These are phyloP conservation scores for Punctoribates punctum DNA, from an alignment of 2,888 invertebrate species.

Conservation along the genomic window DNA sequence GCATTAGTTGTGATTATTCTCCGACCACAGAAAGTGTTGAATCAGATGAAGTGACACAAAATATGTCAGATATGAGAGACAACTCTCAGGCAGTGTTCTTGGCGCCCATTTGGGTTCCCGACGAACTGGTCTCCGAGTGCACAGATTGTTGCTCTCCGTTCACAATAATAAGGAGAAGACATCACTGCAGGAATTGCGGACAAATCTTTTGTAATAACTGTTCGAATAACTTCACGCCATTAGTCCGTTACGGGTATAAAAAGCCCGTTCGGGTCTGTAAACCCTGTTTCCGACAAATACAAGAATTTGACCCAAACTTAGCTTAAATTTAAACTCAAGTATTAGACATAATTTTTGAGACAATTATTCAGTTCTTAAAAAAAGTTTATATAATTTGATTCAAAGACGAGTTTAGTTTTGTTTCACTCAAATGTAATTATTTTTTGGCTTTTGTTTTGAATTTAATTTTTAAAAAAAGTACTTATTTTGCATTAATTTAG, in stretches of 20 bases:
- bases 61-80: background rate
- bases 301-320: background rate
- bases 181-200: slow-evolving; percentile 96
- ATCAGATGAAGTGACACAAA: slow-evolving; percentile 21
- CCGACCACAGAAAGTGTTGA: background rate
- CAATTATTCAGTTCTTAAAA: background rate
- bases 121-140: slow-evolving; percentile 83
- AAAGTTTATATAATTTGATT: background rate
- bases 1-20: background rate
- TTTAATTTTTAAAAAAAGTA: too few relatives aligned
- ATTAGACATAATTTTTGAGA: background rate
- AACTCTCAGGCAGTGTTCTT: slow-evolving; percentile 11
- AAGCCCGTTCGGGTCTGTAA: slow-evolving; percentile 93
- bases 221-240: slow-evolving; percentile 84
- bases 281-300: slow-evolving; percentile 60
- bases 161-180: slow-evolving; percentile 88
- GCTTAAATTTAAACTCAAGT: too few relatives aligned
- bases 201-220: slow-evolving; percentile 92
- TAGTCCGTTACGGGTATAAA: slow-evolving; percentile 84
- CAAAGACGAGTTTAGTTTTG: background rate
- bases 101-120: slow-evolving; percentile 92
- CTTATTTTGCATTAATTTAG: too few relatives aligned
- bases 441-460: background rate
- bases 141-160: slow-evolving; percentile 89
- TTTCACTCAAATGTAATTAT: background rate